Base-by-base conservation (phyloP, 2,113 vertebrate species). In the Elachura formosa region DNA sequence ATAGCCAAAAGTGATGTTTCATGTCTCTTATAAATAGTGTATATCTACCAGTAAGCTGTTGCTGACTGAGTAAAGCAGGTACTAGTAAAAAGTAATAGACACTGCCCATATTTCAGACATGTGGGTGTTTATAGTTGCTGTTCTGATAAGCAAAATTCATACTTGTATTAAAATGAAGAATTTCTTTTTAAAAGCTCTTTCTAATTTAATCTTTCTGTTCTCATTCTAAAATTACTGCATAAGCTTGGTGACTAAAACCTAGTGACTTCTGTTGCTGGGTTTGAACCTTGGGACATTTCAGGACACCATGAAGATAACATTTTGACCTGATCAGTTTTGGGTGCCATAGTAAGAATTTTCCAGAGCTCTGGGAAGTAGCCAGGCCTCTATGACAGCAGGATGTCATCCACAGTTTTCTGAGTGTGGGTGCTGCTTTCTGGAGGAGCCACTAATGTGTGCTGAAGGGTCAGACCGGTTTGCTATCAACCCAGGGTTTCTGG, bases 1-100 rank as follows among this genome's bases (percentile, higher is more conserved):
- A 73, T 41, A 97, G 96, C 95, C 96, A 96, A 76, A 93, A 94
- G 85, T 72, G 63, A 46, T 71, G 58, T 94, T 91, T 89, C 64
- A 38, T 84, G 83, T 94, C 97, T 94, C 55, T 93, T 97, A 40
- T 33, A 83, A 58, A 52, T 62, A 69, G 12, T 24, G 34, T 56
- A 67, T 89, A 80, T 45, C 62, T 55, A 28, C 78, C 90, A 91
- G 55, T 94, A 89, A 90, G 78, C 62, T 96, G 20, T 77, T 79
- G 85, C 76, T 92, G 59, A 75, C 61, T 33, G 49, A 71, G 48
- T 81, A 66, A 90, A 95, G 86, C 92, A 96, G 88, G 66, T 94
- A 94, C 95, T 96, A 92, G 67, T 92, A 71, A 78, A 58, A 87
- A 71, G 93, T 89, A 87, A 38, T 92, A 75, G 90, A 49, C 64